phyloP scores from a whole-genome alignment of 1,140 invertebrate genomes.

The Rhagoletis zephyria region DNA sequence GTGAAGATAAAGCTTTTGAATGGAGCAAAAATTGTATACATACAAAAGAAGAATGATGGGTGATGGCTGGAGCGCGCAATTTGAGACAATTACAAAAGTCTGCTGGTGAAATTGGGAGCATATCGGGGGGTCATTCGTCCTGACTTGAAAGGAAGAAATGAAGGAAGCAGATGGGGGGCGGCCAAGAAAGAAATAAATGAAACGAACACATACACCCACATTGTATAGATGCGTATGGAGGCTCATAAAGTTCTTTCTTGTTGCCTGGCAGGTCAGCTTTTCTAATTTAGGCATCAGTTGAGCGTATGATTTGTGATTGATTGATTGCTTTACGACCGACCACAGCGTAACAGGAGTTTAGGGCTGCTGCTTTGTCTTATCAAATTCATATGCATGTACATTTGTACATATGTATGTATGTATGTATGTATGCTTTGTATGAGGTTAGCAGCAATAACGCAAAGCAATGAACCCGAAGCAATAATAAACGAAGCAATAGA shows the following conservation, averaged over 20 bases:
- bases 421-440: neutral
- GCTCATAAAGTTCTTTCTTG: neutral
- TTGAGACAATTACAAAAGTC: neutral
- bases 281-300: neutral
- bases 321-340: constrained; percentile 5
- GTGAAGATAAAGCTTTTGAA: too few species aligned
- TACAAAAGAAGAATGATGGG: neutral
- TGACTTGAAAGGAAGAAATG: neutral
- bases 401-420: neutral
- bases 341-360: neutral
- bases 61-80: neutral
- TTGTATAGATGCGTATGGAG: neutral
- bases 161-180: neutral
- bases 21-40: too few species aligned
- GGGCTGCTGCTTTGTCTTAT: neutral
- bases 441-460: neutral
- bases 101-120: neutral
- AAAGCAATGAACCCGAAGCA: neutral
- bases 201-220: neutral
- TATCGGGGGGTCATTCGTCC: neutral
- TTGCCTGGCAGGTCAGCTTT: neutral
- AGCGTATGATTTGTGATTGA: constrained; percentile 48
- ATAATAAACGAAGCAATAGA: neutral
- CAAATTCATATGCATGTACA: neutral
- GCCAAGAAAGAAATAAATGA: neutral